Evolutionary conservation across 64 coral and sea anemone genomes (phyloP).

Genomic region (Montipora efflorescens): DNA sequence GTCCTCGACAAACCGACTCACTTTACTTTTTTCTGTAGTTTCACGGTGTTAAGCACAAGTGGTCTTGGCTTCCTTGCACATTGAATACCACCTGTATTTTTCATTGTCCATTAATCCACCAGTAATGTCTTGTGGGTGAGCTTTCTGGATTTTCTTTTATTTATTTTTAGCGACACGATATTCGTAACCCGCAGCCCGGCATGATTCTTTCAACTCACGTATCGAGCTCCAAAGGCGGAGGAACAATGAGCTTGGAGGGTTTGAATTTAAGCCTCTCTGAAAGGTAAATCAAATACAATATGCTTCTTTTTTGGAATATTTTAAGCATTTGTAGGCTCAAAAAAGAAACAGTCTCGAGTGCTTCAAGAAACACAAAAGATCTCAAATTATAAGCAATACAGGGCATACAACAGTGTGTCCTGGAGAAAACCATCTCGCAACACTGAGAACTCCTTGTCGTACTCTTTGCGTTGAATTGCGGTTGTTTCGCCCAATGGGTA

Average conservation of each 20-base stretch:
- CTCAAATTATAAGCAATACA: too few relatives aligned
- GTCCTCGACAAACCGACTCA: too few relatives aligned
- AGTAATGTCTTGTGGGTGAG: neutral
- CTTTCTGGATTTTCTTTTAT: neutral
- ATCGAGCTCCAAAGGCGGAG: conserved; percentile 69
- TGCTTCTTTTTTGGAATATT: neutral
- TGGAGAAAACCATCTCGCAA: too few relatives aligned
- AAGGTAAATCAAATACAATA: conserved; percentile 28
- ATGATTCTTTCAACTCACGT: conserved; percentile 93
- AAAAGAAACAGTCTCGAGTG: too few relatives aligned
- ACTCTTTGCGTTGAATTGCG: too few relatives aligned
- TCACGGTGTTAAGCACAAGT: too few relatives aligned
- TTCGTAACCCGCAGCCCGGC: conserved; percentile 80
- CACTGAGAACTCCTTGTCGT: too few relatives aligned
- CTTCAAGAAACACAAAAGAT: too few relatives aligned
- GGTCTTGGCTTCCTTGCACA: too few relatives aligned
- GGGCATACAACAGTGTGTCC: too few relatives aligned
- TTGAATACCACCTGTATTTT: neutral
- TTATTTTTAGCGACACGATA: conserved; percentile 69
- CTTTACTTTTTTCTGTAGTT: too few relatives aligned
- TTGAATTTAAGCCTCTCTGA: conserved; percentile 84
- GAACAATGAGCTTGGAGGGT: conserved; percentile 82
- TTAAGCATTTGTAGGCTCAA: neutral
- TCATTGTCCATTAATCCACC: neutral
- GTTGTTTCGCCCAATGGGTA: too few relatives aligned